Evolutionary conservation across 2,888 invertebrate genomes (phyloP).

Genomic region (Osmoderma eremita): DNA sequence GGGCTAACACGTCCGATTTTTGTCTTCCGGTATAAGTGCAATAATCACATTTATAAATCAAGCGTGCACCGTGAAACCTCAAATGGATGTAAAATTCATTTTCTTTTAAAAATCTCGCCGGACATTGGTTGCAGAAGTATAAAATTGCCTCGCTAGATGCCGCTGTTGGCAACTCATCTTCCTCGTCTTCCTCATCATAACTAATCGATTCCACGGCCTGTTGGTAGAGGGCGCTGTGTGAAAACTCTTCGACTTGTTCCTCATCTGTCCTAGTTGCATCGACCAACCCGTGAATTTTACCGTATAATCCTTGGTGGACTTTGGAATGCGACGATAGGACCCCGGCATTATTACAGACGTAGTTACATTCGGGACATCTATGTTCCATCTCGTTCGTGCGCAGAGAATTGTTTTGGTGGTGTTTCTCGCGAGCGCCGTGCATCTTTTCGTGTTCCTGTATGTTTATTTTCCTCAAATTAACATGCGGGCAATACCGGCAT

Average conservation of each 20-base stretch:
- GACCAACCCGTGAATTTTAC: slow-evolving; percentile 77
- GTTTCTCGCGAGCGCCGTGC: slow-evolving; percentile 68
- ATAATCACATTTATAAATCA: slow-evolving; percentile 76
- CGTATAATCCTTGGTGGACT: slow-evolving; percentile 77
- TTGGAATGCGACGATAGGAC: slow-evolving; percentile 78
- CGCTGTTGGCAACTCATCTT: slow-evolving; percentile 45
- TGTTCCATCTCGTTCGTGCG: slow-evolving; percentile 66
- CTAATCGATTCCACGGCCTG: slow-evolving; percentile 14
- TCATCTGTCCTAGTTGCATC: slow-evolving; percentile 74
- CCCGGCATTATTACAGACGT: slow-evolving; percentile 78
- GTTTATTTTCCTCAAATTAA: slow-evolving; percentile 81
- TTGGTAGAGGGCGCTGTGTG: slow-evolving; percentile 26
- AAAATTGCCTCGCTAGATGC: slow-evolving; percentile 63
- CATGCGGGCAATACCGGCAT: slow-evolving; percentile 85
- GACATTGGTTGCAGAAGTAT: slow-evolving; percentile 84
- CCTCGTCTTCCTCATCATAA: slow-evolving; percentile 52
- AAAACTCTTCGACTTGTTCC: slow-evolving; percentile 70
- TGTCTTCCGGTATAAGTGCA: slow-evolving; percentile 82
- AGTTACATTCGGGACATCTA: slow-evolving; percentile 83
- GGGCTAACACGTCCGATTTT: slow-evolving; percentile 74
- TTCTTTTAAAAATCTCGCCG: slow-evolving; percentile 82
- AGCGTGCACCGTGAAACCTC: slow-evolving; percentile 73
- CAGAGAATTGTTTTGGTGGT: slow-evolving; percentile 49
- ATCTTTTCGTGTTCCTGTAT: slow-evolving; percentile 86
- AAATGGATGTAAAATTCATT: slow-evolving; percentile 79